Evolutionary conservation across 2,113 vertebrate genomes (phyloP).

Genomic region (Labeo catla): DNA sequence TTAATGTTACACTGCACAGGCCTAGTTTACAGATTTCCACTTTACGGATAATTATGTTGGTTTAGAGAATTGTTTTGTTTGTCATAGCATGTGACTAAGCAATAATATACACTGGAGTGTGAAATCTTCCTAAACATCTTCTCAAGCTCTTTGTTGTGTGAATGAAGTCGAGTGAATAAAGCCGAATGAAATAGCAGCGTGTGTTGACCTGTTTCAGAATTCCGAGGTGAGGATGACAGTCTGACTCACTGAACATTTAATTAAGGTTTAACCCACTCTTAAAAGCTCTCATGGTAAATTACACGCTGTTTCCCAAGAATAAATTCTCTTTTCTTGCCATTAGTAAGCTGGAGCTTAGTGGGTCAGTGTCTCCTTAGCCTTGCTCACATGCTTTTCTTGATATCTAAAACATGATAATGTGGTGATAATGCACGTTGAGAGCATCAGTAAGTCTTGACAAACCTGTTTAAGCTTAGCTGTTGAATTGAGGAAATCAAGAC

Average conservation of each 20-base stretch:
- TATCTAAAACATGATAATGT: conserved; percentile 17
- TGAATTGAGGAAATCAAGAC: background rate
- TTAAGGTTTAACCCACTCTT: background rate
- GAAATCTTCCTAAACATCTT: background rate
- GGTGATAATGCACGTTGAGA: background rate
- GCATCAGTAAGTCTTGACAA: background rate
- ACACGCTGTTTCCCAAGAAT: background rate
- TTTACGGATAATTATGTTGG: background rate
- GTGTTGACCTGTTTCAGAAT: conserved; percentile 34
- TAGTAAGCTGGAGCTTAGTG: background rate
- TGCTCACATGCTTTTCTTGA: conserved; percentile 9
- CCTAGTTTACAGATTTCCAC: conserved; percentile 14
- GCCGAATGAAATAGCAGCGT: background rate
- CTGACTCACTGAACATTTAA: conserved; percentile 20
- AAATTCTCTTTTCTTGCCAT: background rate
- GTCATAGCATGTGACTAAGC: background rate
- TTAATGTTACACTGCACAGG: background rate
- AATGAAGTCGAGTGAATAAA: background rate
- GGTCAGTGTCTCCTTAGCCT: conserved; percentile 3
- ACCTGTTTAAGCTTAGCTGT: conserved; percentile 21
- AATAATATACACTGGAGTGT: background rate
- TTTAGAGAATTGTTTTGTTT: background rate
- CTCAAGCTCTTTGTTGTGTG: background rate
- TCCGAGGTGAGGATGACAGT: background rate
- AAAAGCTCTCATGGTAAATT: conserved; percentile 27